Evolutionary conservation across 2,888 invertebrate genomes (phyloP).

Genomic region (Himalopsyche tibetana): DNA sequence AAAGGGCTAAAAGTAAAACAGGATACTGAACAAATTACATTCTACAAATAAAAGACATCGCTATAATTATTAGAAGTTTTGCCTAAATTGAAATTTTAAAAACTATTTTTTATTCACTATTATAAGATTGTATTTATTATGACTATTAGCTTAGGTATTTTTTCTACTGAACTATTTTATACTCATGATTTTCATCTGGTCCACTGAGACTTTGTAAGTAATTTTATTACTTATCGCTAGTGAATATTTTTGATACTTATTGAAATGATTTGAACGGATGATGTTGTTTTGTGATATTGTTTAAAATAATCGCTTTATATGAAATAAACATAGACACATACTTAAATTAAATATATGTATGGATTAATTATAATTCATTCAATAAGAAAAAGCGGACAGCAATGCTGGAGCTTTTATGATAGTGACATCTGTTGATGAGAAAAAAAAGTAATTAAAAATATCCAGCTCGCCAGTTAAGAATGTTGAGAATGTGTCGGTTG

Average conservation of each 20-base stretch:
- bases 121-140: conserved; percentile 7
- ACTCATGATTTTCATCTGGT: not conserved
- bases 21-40: not conserved
- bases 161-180: conserved; percentile 25
- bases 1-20: too few species aligned
- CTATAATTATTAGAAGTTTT: not conserved
- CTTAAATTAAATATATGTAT: too few species aligned
- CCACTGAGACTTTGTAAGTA: not conserved
- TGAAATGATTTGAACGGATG: not conserved
- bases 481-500: too few species aligned
- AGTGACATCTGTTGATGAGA: too few species aligned
- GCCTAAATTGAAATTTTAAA: conserved; percentile 19
- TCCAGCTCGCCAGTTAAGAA: too few species aligned
- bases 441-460: too few species aligned
- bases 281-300: conserved; percentile 5
- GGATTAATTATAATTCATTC: too few species aligned
- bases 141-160: conserved; percentile 10
- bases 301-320: not conserved
- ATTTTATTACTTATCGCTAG: not conserved
- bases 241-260: conserved; percentile 15
- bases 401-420: too few species aligned
- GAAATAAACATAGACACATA: too few species aligned
- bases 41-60: conserved; percentile 22
- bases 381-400: too few species aligned
- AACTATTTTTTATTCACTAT: not conserved